A percentile compares a stretch with the other conserved stretches of the same genome.
Conservation (phyloP, 1,140 invertebrate genomes). For the Drosophila aff. region DNA sequence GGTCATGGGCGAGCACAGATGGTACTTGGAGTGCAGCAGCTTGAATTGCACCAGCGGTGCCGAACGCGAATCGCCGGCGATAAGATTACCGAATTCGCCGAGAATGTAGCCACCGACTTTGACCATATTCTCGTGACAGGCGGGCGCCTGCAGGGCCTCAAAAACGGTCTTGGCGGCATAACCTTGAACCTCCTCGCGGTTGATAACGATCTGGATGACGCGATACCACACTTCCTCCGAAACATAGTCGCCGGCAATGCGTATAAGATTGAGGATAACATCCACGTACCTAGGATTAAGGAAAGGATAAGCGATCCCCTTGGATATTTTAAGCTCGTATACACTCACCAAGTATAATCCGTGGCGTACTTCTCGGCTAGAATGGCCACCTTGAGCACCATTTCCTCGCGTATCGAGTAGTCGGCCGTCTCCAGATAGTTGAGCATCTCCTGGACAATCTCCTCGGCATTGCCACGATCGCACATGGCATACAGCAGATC, state of each 20-base stretch:
- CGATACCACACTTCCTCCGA: slow-evolving; percentile 99
- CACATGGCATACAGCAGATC: slow-evolving; percentile 99
- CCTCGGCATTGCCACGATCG: slow-evolving; percentile 99
- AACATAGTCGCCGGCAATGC: slow-evolving; percentile 99
- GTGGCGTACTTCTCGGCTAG: slow-evolving; percentile 99
- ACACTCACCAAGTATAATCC: slow-evolving; percentile 96
- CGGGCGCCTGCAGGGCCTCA: slow-evolving; percentile 98
- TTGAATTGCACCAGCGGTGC: slow-evolving; percentile 98
- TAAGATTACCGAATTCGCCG: slow-evolving; percentile 99
- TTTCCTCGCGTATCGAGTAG: slow-evolving; percentile 99
- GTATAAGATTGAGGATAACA: slow-evolving; percentile 99
- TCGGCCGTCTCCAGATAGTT: slow-evolving; percentile 99
- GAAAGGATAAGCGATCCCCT: background rate
- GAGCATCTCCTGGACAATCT: slow-evolving; percentile 99
- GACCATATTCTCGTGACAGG: slow-evolving; percentile 99
- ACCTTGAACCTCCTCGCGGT: slow-evolving; percentile 99
- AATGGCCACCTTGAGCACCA: slow-evolving; percentile 99
- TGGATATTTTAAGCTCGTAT: background rate
- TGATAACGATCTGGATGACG: slow-evolving; percentile 99
- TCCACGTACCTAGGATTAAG: slow-evolving; percentile 90
- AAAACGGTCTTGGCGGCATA: slow-evolving; percentile 99
- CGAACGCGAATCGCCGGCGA: slow-evolving; percentile 98
- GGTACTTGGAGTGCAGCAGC: slow-evolving; percentile 98
- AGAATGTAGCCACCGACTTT: slow-evolving; percentile 99
- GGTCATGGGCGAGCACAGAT: slow-evolving; percentile 98